Base-by-base conservation (phyloP, 2,113 vertebrate species). In the Salminus brasiliensis region DNA sequence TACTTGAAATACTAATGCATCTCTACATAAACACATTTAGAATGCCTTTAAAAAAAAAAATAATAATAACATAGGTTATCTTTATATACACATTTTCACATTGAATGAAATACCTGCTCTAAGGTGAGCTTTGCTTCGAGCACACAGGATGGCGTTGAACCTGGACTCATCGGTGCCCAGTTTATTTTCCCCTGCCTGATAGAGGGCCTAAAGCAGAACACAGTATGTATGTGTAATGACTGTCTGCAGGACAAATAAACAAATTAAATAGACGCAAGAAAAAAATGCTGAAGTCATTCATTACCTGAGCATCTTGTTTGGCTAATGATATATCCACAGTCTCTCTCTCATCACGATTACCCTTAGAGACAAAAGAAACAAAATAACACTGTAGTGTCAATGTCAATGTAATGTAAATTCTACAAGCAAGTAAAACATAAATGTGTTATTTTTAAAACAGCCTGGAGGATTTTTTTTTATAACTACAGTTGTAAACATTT, bases 81-180 rank as follows among this genome's bases (percentile, higher is more conserved):
- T n/a, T n/a, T n/a, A n/a, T n/a, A n/a, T n/a, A n/a, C n/a, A n/a
- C n/a, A n/a, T n/a, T n/a, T n/a, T n/a, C n/a, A n/a, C n/a, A n/a
- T n/a, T n/a, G n/a, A n/a, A n/a, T 52, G 16, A 62, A 34, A 63
- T 93, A 99, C 98, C 98, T 94, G 97, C 93, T 92, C 93, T 94
- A 76, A 99, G 95, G 80, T 99, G 98, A 73, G 92, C 21, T 84
- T 94, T 94, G 91, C 96, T 99, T 85, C 97, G 94, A 45, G 96
- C 82, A 39, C 98, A 99, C 49, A 99, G 91, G 81, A 99, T 93
- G 1, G 96, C 96, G 10, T 99, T 99, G 88, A 99, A 99, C 83
- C 96, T 98, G 70, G 98, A 99, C 85, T 99, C 98, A 1, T 99
- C 98, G 1, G 97, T 99, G 74, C 98, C 98, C 5, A 99, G 87